A percentile compares a stretch with the other conserved stretches of the same genome.
Evolutionary conservation across 1,140 invertebrate species (phyloP).

Genomic region (Rhopalosiphum padi): DNA sequence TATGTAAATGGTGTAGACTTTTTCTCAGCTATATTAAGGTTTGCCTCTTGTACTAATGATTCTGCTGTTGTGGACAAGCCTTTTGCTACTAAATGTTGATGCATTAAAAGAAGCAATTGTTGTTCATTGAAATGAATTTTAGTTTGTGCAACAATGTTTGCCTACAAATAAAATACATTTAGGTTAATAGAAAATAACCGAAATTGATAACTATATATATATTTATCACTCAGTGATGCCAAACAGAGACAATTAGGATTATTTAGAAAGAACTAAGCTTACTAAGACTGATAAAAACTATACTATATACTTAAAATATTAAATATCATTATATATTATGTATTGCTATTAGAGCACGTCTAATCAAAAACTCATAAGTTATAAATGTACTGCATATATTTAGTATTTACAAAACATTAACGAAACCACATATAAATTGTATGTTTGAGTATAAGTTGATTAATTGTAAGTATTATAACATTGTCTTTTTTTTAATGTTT

Average conservation of each 20-base stretch:
- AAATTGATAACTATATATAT: not conserved
- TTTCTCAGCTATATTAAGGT: constrained; percentile 65
- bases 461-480: too few species aligned
- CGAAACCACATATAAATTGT: too few species aligned
- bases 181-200: not conserved
- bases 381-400: too few species aligned
- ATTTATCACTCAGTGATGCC: not conserved
- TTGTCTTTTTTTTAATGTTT: too few species aligned
- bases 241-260: not conserved
- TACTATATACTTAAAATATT: too few species aligned
- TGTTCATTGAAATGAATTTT: constrained; percentile 92
- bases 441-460: too few species aligned
- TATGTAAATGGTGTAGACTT: constrained; percentile 69
- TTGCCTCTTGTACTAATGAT: constrained; percentile 79
- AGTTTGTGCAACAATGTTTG: constrained; percentile 94
- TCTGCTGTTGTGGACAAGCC: constrained; percentile 78
- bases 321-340: too few species aligned
- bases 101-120: constrained; percentile 90
- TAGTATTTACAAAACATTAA: too few species aligned
- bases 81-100: constrained; percentile 82
- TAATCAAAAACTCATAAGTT: too few species aligned
- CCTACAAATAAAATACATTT: constrained; percentile 66
- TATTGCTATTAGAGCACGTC: too few species aligned
- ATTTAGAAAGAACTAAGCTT: too few species aligned
- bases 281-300: too few species aligned